A percentile compares a stretch with the other conserved stretches of the same genome.
Conservation (phyloP, 2,888 invertebrate species). For the Eurois occulta region DNA sequence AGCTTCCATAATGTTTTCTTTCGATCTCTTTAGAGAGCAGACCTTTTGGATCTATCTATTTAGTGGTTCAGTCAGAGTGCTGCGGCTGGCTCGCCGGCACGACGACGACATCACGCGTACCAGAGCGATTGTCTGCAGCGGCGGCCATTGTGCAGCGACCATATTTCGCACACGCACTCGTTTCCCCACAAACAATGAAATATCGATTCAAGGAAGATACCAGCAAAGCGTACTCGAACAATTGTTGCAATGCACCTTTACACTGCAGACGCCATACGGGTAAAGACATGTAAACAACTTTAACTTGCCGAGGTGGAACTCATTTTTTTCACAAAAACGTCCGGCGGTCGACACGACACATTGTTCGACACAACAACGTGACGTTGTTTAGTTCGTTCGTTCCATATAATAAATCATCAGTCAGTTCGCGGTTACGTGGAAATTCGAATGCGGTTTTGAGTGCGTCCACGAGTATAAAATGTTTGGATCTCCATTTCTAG, state of each 20-base stretch:
- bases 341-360: not conserved
- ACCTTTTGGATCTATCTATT: not conserved
- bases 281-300: slow-evolving; percentile 33
- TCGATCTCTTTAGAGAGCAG: not conserved
- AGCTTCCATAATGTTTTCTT: not conserved
- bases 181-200: slow-evolving; percentile 57
- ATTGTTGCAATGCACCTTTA: slow-evolving; percentile 47
- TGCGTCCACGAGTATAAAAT: not conserved
- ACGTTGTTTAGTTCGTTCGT: not conserved
- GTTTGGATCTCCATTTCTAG: not conserved
- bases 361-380: not conserved
- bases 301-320: slow-evolving; percentile 23
- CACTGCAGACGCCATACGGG: not conserved
- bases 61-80: not conserved
- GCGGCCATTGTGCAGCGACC: slow-evolving; percentile 48
- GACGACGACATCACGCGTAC: slow-evolving; percentile 44
- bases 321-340: not conserved
- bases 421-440: not conserved
- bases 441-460: slow-evolving; percentile 9
- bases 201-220: slow-evolving; percentile 59
- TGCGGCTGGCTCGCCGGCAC: not conserved
- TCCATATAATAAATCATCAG: slow-evolving; percentile 6
- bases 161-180: slow-evolving; percentile 43
- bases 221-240: slow-evolving; percentile 39
- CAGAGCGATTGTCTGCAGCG: slow-evolving; percentile 40